Percentiles rank a stretch among this genome's conserved stretches.
Evolutionary conservation across 2,888 invertebrate genomes (phyloP).

Genomic region (Idaea dimidiata): DNA sequence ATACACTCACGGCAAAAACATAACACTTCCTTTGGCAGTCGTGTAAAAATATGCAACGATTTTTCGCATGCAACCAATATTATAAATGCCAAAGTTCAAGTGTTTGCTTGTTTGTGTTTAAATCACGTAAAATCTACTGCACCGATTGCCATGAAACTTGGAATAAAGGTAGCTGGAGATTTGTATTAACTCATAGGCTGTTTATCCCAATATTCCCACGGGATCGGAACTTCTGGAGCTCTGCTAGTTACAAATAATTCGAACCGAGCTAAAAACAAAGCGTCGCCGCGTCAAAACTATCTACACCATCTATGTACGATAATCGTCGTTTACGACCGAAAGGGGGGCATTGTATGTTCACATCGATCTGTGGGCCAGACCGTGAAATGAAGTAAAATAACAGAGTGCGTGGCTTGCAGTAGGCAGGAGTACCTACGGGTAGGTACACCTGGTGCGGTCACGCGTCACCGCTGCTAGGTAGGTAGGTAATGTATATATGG

Average conservation of each 20-base stretch:
- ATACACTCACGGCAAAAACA: too few relatives aligned
- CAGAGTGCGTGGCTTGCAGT: constrained; percentile 25
- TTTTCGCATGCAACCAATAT: too few relatives aligned
- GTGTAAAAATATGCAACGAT: too few relatives aligned
- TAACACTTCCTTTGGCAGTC: too few relatives aligned
- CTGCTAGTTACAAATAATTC: neutral
- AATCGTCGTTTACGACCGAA: constrained; percentile 25
- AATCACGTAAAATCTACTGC: too few relatives aligned
- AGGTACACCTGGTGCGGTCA: constrained; percentile 32
- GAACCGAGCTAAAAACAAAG: neutral
- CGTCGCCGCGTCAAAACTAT: neutral
- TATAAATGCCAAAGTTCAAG: too few relatives aligned
- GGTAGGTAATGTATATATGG: neutral
- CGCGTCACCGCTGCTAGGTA: constrained; percentile 23
- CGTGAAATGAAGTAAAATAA: constrained; percentile 71
- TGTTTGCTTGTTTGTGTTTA: too few relatives aligned
- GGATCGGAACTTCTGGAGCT: too few relatives aligned
- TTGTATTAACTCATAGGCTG: too few relatives aligned
- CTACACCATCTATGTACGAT: constrained; percentile 13
- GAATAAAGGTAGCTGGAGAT: too few relatives aligned
- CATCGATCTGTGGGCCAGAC: constrained; percentile 52
- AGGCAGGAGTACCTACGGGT: neutral
- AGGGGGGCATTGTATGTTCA: constrained; percentile 26
- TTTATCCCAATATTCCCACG: too few relatives aligned
- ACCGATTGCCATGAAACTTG: too few relatives aligned